Evolutionary conservation across 2,797 vertebrate species (phyloP).

Genomic region (Sebastes umbrosus): DNA sequence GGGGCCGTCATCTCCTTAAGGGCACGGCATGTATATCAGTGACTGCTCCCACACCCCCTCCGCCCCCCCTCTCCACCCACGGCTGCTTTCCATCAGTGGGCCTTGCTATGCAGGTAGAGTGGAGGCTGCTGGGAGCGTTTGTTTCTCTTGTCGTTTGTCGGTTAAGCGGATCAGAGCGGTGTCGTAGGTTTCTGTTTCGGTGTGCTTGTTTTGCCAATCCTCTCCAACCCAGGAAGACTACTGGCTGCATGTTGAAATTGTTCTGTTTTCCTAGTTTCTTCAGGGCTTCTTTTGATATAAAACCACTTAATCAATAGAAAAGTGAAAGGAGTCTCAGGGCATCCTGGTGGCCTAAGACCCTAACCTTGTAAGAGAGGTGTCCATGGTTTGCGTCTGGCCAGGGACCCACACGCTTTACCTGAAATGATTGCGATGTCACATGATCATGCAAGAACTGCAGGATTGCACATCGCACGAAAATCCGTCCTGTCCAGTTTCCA

Average conservation of each 20-base stretch:
- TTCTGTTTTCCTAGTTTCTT: neutral
- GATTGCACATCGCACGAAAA: too few relatives aligned
- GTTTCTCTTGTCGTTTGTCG: slow-evolving; percentile 83
- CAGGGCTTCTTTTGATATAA: neutral
- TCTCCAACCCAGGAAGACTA: neutral
- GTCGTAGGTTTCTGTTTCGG: neutral
- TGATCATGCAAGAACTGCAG: too few relatives aligned
- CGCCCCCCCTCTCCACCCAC: slow-evolving; percentile 38
- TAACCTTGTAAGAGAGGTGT: neutral
- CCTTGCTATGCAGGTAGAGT: slow-evolving; percentile 81
- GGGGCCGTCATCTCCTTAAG: slow-evolving; percentile 97
- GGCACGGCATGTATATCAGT: slow-evolving; percentile 95
- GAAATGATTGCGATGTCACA: too few relatives aligned
- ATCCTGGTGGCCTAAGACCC: neutral
- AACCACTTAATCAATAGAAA: neutral
- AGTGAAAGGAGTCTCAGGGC: neutral
- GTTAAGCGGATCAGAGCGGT: slow-evolving; percentile 35
- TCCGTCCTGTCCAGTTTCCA: too few relatives aligned
- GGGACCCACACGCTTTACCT: neutral
- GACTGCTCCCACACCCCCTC: slow-evolving; percentile 69
- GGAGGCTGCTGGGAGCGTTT: slow-evolving; percentile 87
- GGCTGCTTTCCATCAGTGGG: slow-evolving; percentile 87
- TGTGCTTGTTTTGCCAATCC: slow-evolving; percentile 1
- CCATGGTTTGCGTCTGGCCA: neutral
- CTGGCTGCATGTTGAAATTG: neutral